These are phyloP conservation scores for Microhierax caerulescens DNA, from an alignment of 2,797 vertebrate genomes.

Conservation along the genomic window DNA sequence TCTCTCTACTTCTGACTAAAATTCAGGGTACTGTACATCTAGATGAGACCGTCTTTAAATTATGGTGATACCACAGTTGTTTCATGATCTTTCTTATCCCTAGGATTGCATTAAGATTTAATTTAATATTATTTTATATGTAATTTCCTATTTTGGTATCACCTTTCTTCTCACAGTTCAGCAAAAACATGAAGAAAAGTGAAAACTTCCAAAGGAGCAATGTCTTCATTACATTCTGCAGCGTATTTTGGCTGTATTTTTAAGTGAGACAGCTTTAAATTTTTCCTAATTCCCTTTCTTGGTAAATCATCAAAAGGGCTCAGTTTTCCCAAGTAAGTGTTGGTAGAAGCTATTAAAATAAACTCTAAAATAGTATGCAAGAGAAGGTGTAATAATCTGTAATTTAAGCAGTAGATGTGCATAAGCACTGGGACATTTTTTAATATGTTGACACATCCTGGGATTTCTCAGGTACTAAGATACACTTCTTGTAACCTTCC, in stretches of 20 bases:
- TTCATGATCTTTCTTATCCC: neutral
- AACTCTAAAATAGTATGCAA: neutral
- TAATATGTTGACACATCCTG: neutral
- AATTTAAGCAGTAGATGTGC: neutral
- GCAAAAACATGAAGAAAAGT: neutral
- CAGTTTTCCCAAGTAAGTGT: neutral
- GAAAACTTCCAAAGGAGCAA: neutral
- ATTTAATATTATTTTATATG: neutral
- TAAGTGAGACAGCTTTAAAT: neutral
- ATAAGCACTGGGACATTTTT: neutral
- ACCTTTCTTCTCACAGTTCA: neutral
- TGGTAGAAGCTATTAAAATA: neutral
- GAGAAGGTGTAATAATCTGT: neutral
- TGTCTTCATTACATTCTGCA: neutral
- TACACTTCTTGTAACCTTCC: neutral
- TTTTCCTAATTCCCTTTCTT: neutral
- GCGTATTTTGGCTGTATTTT: neutral
- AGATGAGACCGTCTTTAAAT: neutral
- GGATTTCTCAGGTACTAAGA: neutral
- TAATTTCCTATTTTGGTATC: neutral
- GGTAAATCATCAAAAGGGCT: neutral
- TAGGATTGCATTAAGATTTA: neutral
- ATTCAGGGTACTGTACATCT: neutral
- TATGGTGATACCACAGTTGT: neutral
- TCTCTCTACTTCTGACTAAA: neutral